Base-by-base conservation (phyloP, 2,888 invertebrate species). In the Plutella xylostella region DNA sequence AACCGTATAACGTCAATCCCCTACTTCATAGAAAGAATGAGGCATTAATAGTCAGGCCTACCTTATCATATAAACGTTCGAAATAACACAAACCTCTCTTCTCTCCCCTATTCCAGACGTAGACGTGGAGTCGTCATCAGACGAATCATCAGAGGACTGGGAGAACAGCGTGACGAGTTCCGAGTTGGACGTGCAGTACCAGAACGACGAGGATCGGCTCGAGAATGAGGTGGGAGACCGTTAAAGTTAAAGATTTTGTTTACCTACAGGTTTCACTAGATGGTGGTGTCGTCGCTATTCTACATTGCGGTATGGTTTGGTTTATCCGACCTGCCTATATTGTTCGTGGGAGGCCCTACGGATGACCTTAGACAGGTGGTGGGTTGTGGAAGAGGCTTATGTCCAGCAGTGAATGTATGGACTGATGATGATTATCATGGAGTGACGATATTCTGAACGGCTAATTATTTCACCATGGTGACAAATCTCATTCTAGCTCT, bases 81-180 rank as follows among this genome's bases (percentile, higher is more conserved):
- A n/a, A n/a, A n/a, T n/a, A n/a, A n/a, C n/a, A 35, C 18, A n/a
- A 37, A 6, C 33, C 15, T 11, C 19, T 3, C 3, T 1, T 37
- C n/a, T 35, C 4, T 18, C 2, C 21, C 2, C 21, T 11, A 2
- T 21, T n/a, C 6, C 63, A 49, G 82, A 82, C 18, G 56, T 78
- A 50, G 82, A 82, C 1, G 35, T 77, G 15, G 82, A 82, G 45
- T 72, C 68, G 1, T 79, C 80, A 0, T 80, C 80, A 0, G 51
- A 70, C n/a, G 80, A 85, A 25, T 78, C 84, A 0, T 76, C 78
- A 0, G 77, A 79, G 20, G 88, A 88, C 56, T 88, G 88, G 88
- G 88, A 86, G 60, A 86, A 87, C 55, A 88, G 87, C 48, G 78
- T 87, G 11, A 82, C 85, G 53, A 88, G 88, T 15, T 87, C 87